phyloP scores from a whole-genome alignment of 1,140 invertebrate species.

The Drosophila nigrodunni region DNA sequence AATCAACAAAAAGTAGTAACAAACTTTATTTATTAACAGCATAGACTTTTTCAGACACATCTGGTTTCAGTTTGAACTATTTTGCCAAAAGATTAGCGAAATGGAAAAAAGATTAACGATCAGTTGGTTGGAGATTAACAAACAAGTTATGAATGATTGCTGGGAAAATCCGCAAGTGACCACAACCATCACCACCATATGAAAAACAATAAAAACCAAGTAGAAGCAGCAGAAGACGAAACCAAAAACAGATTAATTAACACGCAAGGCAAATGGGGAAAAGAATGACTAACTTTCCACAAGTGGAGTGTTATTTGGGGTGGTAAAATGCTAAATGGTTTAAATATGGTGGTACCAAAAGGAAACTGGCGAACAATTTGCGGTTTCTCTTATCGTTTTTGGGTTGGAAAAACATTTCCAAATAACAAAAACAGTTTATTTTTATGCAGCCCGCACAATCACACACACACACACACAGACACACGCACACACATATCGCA shows the following conservation, averaged over 20 bases:
- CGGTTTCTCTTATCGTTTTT: conserved; percentile 40
- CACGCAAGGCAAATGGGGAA: conserved; percentile 8
- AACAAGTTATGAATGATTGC: conserved; percentile 21
- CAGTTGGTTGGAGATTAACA: conserved; percentile 6
- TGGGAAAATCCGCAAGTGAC: conserved; percentile 18
- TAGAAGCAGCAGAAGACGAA: background rate
- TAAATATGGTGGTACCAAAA: conserved; percentile 9
- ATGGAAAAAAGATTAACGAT: conserved; percentile 11
- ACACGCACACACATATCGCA: conserved; percentile 1
- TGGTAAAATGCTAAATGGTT: background rate
- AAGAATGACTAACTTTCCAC: conserved; percentile 3
- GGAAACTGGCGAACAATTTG: conserved; percentile 28
- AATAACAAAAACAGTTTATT: conserved; percentile 39
- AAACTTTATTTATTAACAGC: background rate
- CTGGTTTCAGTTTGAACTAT: background rate
- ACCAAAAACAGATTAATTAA: conserved; percentile 23
- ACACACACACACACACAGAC: conserved; percentile 14
- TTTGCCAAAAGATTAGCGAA: background rate
- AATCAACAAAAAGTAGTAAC: background rate
- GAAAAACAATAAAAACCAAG: conserved; percentile 8
- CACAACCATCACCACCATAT: background rate
- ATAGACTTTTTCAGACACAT: background rate
- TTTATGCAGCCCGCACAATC: conserved; percentile 33
- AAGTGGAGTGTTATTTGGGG: background rate
- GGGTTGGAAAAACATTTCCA: conserved; percentile 19